Evolutionary conservation across 2,797 vertebrate species (phyloP).

Genomic region (Xiphorhynchus erythropygius): DNA sequence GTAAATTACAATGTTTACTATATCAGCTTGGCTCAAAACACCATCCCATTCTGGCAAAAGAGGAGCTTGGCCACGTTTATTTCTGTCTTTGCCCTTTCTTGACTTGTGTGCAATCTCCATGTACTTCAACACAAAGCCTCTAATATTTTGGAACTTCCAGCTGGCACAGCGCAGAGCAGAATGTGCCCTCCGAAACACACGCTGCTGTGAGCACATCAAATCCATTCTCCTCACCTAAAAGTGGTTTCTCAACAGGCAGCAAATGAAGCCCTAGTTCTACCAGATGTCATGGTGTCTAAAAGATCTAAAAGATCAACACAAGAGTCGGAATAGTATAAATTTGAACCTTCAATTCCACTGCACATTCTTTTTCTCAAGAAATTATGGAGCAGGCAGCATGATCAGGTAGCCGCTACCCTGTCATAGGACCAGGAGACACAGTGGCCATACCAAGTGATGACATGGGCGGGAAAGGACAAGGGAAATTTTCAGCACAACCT

Average conservation of each 20-base stretch:
- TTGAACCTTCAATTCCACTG: background rate
- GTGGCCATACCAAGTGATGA: background rate
- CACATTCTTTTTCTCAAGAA: background rate
- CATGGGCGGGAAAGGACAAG: background rate
- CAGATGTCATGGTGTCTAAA: background rate
- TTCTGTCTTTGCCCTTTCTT: background rate
- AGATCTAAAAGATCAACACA: background rate
- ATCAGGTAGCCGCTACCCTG: fast-evolving
- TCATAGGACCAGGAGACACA: background rate
- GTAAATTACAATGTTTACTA: background rate
- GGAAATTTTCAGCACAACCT: background rate
- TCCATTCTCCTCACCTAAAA: background rate
- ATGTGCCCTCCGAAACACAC: background rate
- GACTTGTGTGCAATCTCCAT: background rate
- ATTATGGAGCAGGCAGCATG: background rate
- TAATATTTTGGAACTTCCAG: background rate
- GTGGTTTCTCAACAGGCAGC: background rate
- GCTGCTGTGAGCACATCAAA: background rate
- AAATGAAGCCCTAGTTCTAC: background rate
- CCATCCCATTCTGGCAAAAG: background rate
- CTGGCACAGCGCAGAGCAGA: background rate
- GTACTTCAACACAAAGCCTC: background rate
- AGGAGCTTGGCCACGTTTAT: background rate
- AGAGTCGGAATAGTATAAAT: background rate
- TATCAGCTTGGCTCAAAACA: background rate